Evolutionary conservation across 2,888 invertebrate genomes (phyloP).

Genomic region (Watsonalla binaria): DNA sequence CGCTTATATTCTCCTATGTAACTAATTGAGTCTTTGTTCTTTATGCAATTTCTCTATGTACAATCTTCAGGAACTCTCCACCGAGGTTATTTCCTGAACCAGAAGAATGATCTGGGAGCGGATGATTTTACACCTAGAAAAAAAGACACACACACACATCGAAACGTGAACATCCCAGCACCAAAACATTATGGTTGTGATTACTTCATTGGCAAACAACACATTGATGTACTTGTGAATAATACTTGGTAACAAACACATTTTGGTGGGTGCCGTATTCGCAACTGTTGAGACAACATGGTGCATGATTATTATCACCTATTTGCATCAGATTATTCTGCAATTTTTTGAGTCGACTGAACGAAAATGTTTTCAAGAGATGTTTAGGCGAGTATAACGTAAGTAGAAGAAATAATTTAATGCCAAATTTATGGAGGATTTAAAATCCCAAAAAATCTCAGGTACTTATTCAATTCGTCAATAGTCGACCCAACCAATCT

Average conservation of each 20-base stretch:
- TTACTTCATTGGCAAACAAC: constrained; percentile 3
- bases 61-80: constrained; percentile 70
- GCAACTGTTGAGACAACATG: constrained; percentile 4
- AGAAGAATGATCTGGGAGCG: constrained; percentile 78
- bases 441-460: too few relatives aligned
- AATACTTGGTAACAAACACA: constrained; percentile 16
- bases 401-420: too few relatives aligned
- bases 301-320: not conserved
- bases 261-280: constrained; percentile 24
- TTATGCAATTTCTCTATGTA: constrained; percentile 67
- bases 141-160: constrained; percentile 70
- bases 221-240: constrained; percentile 16
- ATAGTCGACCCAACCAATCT: not conserved
- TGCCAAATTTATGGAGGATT: too few relatives aligned
- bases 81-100: constrained; percentile 76
- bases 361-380: not conserved
- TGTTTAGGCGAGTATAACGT: not conserved
- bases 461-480: not conserved
- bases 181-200: constrained; percentile 26
- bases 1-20: constrained; percentile 64
- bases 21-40: constrained; percentile 78
- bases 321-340: not conserved
- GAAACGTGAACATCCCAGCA: constrained; percentile 57
- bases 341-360: not conserved
- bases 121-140: constrained; percentile 78